Evolutionary conservation across 2,888 invertebrate species (phyloP), one percentile per base, ranked within the genome.

Genomic region (Drosophila setosimentum): DNA sequence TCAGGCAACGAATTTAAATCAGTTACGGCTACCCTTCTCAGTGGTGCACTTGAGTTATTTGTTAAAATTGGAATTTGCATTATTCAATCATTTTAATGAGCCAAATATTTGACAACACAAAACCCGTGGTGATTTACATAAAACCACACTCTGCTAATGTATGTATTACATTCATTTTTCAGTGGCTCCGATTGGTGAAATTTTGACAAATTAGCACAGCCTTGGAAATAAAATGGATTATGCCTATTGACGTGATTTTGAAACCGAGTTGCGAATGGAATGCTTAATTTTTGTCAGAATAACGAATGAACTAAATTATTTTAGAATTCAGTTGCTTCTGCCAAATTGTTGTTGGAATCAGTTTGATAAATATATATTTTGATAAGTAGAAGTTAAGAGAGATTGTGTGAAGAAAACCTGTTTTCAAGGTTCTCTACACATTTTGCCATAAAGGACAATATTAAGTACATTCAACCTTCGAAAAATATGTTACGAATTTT

Each of bases 41-140:
- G 13, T 8, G 57, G 37, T 42, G 50, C 40, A 18, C 27, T 58
- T 64, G 51, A 33, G 21, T 51, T 53, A 50, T 58, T 59, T 54
- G 57, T 40, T 55, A 33, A 35, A 53, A 54, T 54, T 70, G 61
- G 48, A 64, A 59, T 60, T 42, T 63, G 62, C 76, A 75, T 70
- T 86, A 81, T 86, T 88, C 86, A 88, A 88, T 83, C 72, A 82
- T 83, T 90, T 86, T 80, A 85, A 90, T 88, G 87, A 88, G 85
- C 61, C 79, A 89, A 81, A 87, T 73, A 84, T 80, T 73, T 69
- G 67, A 67, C 70, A 53, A 78, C 58, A 55, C 63, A 30, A 48
- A 65, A 54, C 11, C 72, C 32, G n/a, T 24, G 45, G 40, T 37
- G 18, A 33, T 30, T 21, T 45, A 16, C 32, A 49, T 37, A 73